Base-by-base conservation (phyloP, 2,113 vertebrate species). In the Anthoscopus minutus region DNA sequence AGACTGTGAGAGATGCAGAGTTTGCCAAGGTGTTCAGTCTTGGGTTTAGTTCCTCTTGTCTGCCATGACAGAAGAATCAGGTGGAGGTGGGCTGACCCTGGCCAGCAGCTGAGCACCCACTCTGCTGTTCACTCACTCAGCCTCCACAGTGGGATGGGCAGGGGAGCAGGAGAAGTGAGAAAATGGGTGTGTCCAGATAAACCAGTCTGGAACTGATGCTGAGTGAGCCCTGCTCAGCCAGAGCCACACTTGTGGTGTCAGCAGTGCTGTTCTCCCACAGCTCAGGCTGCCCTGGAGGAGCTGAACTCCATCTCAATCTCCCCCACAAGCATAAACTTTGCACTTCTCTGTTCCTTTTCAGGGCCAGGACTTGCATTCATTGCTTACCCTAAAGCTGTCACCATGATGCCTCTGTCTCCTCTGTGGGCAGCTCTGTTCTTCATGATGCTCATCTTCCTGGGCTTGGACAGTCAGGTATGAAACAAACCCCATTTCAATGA, bases 361-460 rank as follows among this genome's bases (percentile, higher is more conserved):
- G 99, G 99, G 91, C 99, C 99, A 21, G 99, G 99, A 60, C 98
- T 99, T 76, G 99, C 99, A 64, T 99, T 99, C 77, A 99, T 99
- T 57, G 99, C 99, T 9, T 99, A 99, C 93, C 99, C 99, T 76
- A 99, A 99, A 96, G 99, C 99, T 38, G 99, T 99, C 50, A 99
- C 99, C 51, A 99, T 99, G 99, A 99, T 99, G 99, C 99, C 99
- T 64, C 98, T 99, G 72, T 98, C 99, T 91, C 99, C 99, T 6
- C 95, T 99, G 57, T 99, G 99, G 99, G 99, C 99, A 48, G 97
- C 98, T 82, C 97, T 99, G 79, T 99, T 99, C 98, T 99, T 99
- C 97, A 98, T 99, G 99, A 99, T 99, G 99, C 99, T 99, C 73
- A 99, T 99, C 97, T 99, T 99, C 96, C 98, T 99, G 60, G 99